phyloP scores from a whole-genome alignment of 2,113 vertebrate species.

The Falco punctatus region DNA sequence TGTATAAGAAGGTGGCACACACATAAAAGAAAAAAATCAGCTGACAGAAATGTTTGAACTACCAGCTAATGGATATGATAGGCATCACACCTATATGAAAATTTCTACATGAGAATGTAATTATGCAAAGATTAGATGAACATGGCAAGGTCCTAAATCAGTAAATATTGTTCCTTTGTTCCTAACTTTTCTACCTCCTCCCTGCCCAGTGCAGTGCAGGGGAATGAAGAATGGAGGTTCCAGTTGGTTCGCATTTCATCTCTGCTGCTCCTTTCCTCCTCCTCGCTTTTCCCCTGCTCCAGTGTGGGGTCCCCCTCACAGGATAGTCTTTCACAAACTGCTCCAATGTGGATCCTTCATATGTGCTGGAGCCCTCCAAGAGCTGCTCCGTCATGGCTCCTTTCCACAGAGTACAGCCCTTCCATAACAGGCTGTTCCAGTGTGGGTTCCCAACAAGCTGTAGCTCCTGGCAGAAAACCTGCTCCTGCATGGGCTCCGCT shows the following conservation, averaged over 20 bases:
- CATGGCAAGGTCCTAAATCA: background rate
- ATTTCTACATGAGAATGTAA: background rate
- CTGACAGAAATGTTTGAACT: background rate
- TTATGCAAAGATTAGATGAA: background rate
- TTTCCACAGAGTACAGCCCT: background rate
- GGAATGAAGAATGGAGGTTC: background rate
- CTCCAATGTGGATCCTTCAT: background rate
- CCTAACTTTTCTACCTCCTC: background rate
- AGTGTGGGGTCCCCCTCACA: background rate
- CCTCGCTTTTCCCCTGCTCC: background rate
- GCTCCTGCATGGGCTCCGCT: background rate
- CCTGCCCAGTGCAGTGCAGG: background rate
- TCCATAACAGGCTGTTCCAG: background rate
- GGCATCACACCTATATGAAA: background rate
- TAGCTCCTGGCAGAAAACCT: background rate
- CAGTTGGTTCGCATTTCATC: background rate
- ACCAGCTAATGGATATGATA: background rate
- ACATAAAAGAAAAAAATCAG: background rate
- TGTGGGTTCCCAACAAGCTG: accelerated
- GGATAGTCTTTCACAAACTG: background rate
- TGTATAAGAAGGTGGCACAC: background rate
- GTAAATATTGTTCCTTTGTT: background rate
- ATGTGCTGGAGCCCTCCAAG: background rate
- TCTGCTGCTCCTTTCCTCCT: background rate
- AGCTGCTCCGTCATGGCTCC: background rate